These are phyloP conservation scores for Micromesistius poutassou DNA, from an alignment of 2,797 vertebrate genomes.

Conservation along the genomic window DNA sequence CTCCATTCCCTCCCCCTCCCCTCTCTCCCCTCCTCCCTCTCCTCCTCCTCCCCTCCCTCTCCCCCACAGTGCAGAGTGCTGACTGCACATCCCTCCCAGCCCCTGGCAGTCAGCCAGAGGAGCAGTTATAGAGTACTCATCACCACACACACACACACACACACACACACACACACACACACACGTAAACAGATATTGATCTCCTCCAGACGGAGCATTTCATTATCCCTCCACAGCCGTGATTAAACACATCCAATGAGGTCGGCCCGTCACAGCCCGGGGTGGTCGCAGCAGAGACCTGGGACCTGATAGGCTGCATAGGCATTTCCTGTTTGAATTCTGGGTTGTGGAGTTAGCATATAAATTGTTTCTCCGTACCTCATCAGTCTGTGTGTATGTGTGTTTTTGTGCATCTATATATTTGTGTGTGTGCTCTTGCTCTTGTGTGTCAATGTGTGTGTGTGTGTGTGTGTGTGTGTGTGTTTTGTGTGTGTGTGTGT, in stretches of 20 bases:
- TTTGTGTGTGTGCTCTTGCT: neutral
- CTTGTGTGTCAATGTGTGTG: constrained; percentile 2
- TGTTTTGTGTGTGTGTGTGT: constrained; percentile 5
- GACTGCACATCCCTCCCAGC: constrained; percentile 52
- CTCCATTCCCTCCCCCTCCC: neutral
- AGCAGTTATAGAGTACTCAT: constrained; percentile 60
- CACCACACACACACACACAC: no score
- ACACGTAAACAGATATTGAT: constrained; percentile 71
- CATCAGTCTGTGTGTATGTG: constrained; percentile 2
- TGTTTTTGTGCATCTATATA: neutral
- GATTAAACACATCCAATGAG: constrained; percentile 50
- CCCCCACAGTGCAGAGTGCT: constrained; percentile 51
- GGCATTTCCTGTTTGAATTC: constrained; percentile 51
- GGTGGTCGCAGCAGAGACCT: constrained; percentile 20
- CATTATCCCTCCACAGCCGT: constrained; percentile 52
- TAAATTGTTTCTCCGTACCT: neutral
- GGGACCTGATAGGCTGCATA: constrained; percentile 36
- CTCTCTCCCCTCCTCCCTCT: neutral
- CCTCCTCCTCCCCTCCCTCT: constrained; percentile 1
- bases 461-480: neutral
- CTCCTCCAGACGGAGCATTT: constrained; percentile 50
- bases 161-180: constrained; percentile 42
- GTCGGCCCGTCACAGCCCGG: constrained; percentile 6
- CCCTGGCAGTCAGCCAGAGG: constrained; percentile 49
- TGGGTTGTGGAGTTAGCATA: neutral